phyloP scores from a whole-genome alignment of 2,113 vertebrate genomes.

The Brachypteracias leptosomus region DNA sequence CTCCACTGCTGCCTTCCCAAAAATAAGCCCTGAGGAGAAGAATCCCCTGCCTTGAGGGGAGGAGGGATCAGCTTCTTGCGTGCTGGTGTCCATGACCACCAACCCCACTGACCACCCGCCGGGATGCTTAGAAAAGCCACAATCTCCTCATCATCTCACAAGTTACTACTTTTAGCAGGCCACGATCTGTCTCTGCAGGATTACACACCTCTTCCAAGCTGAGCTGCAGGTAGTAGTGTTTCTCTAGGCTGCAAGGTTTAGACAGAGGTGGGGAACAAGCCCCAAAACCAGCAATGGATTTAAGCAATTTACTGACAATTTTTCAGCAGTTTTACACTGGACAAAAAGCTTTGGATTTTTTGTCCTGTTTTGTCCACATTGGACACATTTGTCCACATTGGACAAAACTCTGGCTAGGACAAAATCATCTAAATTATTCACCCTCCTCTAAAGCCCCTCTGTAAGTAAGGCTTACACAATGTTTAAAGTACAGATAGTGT shows the following conservation, averaged over 20 bases:
- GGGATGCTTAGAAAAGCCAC: not conserved
- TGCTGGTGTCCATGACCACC: too few relatives aligned
- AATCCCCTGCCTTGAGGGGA: not conserved
- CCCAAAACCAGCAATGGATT: too few relatives aligned
- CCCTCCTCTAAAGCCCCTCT: not conserved
- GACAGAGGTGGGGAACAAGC: too few relatives aligned
- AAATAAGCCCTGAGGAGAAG: not conserved
- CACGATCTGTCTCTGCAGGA: not conserved
- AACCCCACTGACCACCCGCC: not conserved
- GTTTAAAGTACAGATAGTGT: not conserved
- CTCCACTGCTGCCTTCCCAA: too few relatives aligned
- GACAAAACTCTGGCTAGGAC: not conserved
- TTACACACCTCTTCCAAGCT: not conserved
- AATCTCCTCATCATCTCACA: fast-evolving
- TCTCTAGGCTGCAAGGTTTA: too few relatives aligned
- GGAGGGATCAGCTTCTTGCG: not conserved
- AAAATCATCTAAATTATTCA: not conserved
- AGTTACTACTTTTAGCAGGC: not conserved
- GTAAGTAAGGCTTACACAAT: not conserved
- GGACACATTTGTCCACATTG: too few relatives aligned
- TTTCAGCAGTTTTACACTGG: too few relatives aligned
- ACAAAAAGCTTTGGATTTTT: too few relatives aligned
- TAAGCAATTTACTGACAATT: too few relatives aligned
- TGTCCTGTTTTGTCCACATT: too few relatives aligned
- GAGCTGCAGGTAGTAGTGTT: not conserved